Conservation (phyloP, 2,888 invertebrate genomes). For the Sarcophaga caerulescens region DNA sequence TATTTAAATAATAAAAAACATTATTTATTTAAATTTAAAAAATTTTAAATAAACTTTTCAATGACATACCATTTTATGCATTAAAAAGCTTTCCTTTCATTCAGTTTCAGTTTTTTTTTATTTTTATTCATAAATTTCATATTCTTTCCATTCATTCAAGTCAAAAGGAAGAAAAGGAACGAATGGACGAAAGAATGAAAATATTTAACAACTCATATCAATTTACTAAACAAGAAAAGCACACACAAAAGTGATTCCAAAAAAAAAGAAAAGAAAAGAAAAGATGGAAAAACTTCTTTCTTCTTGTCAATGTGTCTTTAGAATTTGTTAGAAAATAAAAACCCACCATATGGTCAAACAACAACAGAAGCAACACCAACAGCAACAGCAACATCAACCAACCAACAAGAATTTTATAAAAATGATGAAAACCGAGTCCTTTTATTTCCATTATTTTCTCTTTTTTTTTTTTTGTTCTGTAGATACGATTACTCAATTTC, state of each 20-base stretch:
- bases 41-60: too few relatives aligned
- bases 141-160: too few relatives aligned
- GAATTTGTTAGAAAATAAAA: slow-evolving; percentile 51
- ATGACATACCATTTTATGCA: too few relatives aligned
- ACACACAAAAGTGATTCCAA: not conserved
- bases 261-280: not conserved
- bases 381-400: not conserved
- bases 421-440: slow-evolving; percentile 24
- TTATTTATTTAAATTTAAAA: too few relatives aligned
- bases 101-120: too few relatives aligned
- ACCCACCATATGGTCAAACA: slow-evolving; percentile 62
- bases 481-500: slow-evolving; percentile 52
- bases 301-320: slow-evolving; percentile 52
- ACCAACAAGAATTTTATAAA: not conserved
- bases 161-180: too few relatives aligned
- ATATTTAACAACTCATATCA: slow-evolving; percentile 36
- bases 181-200: not conserved
- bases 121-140: too few relatives aligned
- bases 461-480: not conserved
- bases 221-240: slow-evolving; percentile 45
- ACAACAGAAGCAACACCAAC: slow-evolving; percentile 30
- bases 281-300: slow-evolving; percentile 2
- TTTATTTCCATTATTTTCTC: slow-evolving; percentile 15
- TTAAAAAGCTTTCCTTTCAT: too few relatives aligned
- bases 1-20: too few relatives aligned